These are phyloP conservation scores for Ceratina japonica DNA, from an alignment of 1,140 invertebrate species.

Conservation along the genomic window DNA sequence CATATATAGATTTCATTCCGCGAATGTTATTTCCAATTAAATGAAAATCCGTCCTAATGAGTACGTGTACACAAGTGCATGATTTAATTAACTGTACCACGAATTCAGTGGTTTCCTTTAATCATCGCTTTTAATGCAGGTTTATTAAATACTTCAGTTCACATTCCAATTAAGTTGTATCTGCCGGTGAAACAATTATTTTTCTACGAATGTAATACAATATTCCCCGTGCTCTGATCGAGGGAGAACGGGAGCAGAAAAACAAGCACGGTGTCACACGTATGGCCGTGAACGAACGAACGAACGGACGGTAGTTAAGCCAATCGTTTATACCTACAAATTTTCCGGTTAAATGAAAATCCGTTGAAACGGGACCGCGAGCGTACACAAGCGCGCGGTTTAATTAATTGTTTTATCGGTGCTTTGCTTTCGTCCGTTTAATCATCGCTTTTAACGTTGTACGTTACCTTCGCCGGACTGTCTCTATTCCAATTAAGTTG, in stretches of 20 bases:
- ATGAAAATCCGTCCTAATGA: too few species aligned
- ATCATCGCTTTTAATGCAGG: too few species aligned
- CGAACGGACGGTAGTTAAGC: conserved; percentile 6
- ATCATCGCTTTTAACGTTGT: neutral
- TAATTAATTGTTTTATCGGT: conserved; percentile 26
- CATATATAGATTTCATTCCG: too few species aligned
- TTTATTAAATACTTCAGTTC: too few species aligned
- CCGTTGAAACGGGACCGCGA: neutral
- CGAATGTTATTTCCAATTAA: too few species aligned
- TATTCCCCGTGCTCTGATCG: too few species aligned
- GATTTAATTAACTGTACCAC: too few species aligned
- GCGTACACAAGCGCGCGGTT: neutral
- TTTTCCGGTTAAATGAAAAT: conserved; percentile 9
- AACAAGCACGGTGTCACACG: neutral
- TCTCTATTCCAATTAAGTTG: neutral
- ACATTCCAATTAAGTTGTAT: too few species aligned
- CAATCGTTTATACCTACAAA: conserved; percentile 31
- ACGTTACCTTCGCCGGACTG: neutral
- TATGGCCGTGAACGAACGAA: neutral
- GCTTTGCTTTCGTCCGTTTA: neutral
- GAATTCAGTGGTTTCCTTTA: too few species aligned
- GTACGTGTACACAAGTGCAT: too few species aligned
- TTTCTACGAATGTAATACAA: too few species aligned
- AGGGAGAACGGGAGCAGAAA: neutral
- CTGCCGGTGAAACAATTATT: too few species aligned